phyloP scores from a whole-genome alignment of 2,888 invertebrate species.

The Herminia tarsipennalis region DNA sequence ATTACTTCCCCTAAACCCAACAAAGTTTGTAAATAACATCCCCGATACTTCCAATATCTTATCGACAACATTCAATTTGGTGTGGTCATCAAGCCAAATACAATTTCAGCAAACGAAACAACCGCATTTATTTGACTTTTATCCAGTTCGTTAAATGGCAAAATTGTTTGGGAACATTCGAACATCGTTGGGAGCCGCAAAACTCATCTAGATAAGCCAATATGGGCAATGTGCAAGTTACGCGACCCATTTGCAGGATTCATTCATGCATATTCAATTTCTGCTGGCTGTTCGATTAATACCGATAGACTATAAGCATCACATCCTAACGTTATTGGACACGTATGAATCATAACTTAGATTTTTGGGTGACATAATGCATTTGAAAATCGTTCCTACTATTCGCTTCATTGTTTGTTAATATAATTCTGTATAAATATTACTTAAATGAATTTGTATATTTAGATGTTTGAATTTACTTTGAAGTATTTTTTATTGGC shows the following conservation, averaged over 20 bases:
- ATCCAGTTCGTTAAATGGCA: constrained; percentile 6
- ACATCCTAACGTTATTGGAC: not conserved
- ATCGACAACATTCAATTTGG: constrained; percentile 6
- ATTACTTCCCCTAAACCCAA: too few species aligned
- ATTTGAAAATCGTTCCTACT: too few species aligned
- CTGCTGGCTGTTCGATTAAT: not conserved
- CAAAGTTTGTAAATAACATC: not conserved
- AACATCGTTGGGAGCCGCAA: not conserved
- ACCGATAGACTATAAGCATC: too few species aligned
- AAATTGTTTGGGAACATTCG: constrained; percentile 4
- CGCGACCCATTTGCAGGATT: constrained; percentile 6
- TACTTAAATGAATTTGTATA: too few species aligned
- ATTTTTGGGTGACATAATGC: not conserved
- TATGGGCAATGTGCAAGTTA: constrained; percentile 6
- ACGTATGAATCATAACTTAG: constrained; percentile 1
- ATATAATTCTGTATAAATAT: too few species aligned
- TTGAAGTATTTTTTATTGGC: too few species aligned
- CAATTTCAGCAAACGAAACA: not conserved
- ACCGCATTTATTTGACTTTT: constrained; percentile 3
- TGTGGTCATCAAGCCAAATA: not conserved
- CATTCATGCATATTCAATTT: constrained; percentile 15
- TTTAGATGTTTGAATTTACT: too few species aligned
- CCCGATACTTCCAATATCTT: constrained; percentile 4
- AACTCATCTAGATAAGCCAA: not conserved
- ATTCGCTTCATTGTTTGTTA: too few species aligned